phyloP scores from a whole-genome alignment of 2,113 vertebrate genomes.

The Etia nguti region DNA sequence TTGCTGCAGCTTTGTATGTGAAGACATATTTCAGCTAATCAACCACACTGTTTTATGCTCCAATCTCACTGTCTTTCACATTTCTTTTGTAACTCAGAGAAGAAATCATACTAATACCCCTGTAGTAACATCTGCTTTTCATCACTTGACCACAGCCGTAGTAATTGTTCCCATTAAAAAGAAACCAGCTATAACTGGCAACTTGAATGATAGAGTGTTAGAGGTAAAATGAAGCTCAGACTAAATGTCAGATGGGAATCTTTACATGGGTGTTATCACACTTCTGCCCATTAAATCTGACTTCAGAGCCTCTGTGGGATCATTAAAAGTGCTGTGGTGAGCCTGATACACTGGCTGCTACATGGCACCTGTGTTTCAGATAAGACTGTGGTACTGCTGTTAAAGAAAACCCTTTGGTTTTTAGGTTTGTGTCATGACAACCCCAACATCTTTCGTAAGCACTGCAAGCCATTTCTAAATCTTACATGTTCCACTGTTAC shows the following conservation, averaged over 20 bases:
- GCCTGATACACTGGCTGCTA: constrained; percentile 7
- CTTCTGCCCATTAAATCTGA: constrained; percentile 50
- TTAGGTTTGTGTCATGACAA: not conserved
- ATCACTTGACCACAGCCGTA: not conserved
- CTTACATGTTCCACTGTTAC: not conserved
- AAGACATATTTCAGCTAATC: constrained; percentile 15
- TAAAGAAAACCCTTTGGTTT: not conserved
- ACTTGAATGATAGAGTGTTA: constrained; percentile 22
- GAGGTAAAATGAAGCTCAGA: constrained; percentile 24
- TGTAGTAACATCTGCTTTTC: constrained; percentile 1
- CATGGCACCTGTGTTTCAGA: constrained; percentile 5
- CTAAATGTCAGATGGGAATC: constrained; percentile 48
- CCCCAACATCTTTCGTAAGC: not conserved
- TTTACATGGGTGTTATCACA: constrained; percentile 45
- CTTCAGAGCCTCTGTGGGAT: constrained; percentile 33
- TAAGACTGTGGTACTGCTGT: not conserved
- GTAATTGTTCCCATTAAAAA: constrained; percentile 43
- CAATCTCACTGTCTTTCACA: not conserved
- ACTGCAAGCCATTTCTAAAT: not conserved
- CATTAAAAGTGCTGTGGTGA: constrained; percentile 32
- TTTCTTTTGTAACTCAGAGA: not conserved
- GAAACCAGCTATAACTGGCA: constrained; percentile 17
- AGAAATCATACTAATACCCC: not conserved
- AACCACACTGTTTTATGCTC: not conserved
- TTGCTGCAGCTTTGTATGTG: not conserved